Evolutionary conservation across 2,113 vertebrate genomes (phyloP).

Genomic region (Thamnophis sirtalis): DNA sequence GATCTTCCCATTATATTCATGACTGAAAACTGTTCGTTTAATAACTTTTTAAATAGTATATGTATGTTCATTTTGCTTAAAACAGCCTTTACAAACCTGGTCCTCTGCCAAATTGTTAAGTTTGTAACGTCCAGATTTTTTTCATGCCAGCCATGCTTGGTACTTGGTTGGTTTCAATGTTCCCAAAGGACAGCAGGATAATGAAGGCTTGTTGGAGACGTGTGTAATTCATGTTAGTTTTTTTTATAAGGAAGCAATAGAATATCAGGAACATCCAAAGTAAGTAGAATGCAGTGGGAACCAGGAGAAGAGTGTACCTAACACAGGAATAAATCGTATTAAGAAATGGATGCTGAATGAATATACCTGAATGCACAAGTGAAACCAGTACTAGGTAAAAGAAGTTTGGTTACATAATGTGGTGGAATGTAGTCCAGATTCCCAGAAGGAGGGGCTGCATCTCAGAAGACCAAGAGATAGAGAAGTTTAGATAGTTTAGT

Average conservation of each 20-base stretch:
- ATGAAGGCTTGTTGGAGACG: not conserved
- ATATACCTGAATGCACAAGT: not conserved
- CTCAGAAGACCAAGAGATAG: not conserved
- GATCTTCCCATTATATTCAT: slow-evolving; percentile 52
- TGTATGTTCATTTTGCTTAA: slow-evolving; percentile 61
- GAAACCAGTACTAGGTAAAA: not conserved
- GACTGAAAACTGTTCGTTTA: slow-evolving; percentile 73
- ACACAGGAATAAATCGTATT: not conserved
- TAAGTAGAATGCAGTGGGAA: not conserved
- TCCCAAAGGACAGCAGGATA: not conserved
- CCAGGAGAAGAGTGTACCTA: not conserved
- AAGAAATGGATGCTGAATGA: not conserved
- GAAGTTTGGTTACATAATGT: not conserved
- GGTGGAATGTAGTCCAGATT: not conserved
- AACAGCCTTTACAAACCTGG: not conserved
- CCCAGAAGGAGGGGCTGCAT: not conserved
- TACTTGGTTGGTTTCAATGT: not conserved
- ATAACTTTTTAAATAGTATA: slow-evolving; percentile 61
- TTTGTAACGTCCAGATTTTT: not conserved
- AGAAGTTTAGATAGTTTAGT: not conserved
- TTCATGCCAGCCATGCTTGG: not conserved
- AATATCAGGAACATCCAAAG: not conserved
- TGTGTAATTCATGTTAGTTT: not conserved
- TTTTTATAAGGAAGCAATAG: not conserved
- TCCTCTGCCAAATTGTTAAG: not conserved